These are phyloP conservation scores for Saccostrea cuccullata DNA, from an alignment of 1,140 invertebrate genomes.

Conservation along the genomic window DNA sequence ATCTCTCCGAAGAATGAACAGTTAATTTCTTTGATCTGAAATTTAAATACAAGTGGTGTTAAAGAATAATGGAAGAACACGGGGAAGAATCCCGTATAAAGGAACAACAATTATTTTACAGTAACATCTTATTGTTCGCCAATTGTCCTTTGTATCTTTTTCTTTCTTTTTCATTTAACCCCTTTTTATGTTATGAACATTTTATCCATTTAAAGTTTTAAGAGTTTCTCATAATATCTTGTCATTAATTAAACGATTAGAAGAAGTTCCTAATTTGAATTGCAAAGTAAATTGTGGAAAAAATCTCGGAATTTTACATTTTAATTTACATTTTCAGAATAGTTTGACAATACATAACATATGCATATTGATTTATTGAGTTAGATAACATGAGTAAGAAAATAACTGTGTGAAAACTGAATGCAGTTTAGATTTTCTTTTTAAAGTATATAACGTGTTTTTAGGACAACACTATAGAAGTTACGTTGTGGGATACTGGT, in stretches of 20 bases:
- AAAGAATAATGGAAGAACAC: neutral
- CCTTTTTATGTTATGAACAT: conserved; percentile 20
- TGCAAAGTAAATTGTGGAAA: conserved; percentile 24
- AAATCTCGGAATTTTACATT: neutral
- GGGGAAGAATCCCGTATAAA: neutral
- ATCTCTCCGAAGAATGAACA: conserved; percentile 5
- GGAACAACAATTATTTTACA: conserved; percentile 2
- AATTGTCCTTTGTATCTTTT: neutral
- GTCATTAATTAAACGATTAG: neutral
- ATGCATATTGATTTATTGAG: too few relatives aligned
- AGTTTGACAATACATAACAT: too few relatives aligned
- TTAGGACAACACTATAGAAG: too few relatives aligned
- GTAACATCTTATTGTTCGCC: neutral
- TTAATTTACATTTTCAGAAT: neutral
- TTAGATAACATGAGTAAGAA: too few relatives aligned
- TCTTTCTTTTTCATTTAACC: neutral
- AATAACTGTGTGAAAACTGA: too few relatives aligned
- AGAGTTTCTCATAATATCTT: neutral
- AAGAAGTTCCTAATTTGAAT: neutral
- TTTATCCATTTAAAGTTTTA: neutral
- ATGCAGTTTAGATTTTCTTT: too few relatives aligned
- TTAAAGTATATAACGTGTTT: too few relatives aligned
- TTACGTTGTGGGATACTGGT: too few relatives aligned
- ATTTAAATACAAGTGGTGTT: conserved; percentile 33
- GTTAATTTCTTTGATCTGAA: conserved; percentile 30